Conservation (phyloP, 2,797 vertebrate genomes). For the Molothrus ater region DNA sequence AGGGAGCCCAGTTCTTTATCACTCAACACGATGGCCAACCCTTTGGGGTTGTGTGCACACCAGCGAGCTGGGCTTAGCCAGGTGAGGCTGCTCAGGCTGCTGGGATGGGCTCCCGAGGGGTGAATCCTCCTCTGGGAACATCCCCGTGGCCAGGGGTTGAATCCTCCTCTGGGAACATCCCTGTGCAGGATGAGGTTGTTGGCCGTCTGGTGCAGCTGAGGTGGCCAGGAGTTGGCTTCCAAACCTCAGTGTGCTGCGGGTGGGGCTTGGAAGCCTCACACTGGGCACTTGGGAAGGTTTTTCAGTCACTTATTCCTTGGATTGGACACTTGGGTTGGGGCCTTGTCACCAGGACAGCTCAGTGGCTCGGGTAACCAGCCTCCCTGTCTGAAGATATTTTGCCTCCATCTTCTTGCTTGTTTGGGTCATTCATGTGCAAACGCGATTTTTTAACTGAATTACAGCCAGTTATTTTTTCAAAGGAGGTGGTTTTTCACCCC, state of each 20-base stretch:
- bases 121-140: background rate
- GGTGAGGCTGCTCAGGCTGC: background rate
- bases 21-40: background rate
- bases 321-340: background rate
- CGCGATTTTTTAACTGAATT: conserved; percentile 12
- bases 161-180: background rate
- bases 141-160: background rate
- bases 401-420: background rate
- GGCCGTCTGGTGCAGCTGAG: background rate
- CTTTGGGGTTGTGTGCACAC: background rate
- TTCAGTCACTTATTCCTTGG: background rate
- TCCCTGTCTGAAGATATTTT: background rate
- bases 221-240: background rate
- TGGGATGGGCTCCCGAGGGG: accelerated
- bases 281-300: background rate
- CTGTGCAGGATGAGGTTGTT: accelerated
- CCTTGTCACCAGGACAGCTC: background rate
- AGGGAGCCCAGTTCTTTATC: background rate
- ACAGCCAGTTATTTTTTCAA: background rate
- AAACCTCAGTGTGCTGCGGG: accelerated
- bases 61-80: accelerated
- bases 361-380: background rate
- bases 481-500: conserved; percentile 30
- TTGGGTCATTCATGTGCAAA: background rate
- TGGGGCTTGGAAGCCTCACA: background rate